These are phyloP conservation scores for Eupleurogrammus muticus DNA, from an alignment of 2,797 vertebrate genomes.

Conservation along the genomic window DNA sequence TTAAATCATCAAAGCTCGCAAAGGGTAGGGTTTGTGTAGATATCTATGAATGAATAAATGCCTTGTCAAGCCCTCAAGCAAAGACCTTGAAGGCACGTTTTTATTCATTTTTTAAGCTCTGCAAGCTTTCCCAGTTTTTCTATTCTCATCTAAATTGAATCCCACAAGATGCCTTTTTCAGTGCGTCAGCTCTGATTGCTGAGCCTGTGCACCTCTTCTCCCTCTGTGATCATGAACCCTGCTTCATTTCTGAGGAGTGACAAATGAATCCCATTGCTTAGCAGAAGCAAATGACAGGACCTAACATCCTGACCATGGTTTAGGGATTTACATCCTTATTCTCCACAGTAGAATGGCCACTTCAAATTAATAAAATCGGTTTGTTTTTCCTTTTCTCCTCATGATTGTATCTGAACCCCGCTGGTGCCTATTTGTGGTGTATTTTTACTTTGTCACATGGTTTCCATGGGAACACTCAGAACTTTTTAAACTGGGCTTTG, in stretches of 20 bases:
- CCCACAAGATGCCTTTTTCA: constrained; percentile 7
- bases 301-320: constrained; percentile 15
- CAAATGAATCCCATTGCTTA: constrained; percentile 4
- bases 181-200: constrained; percentile 12
- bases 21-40: too few relatives aligned
- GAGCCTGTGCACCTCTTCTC: not conserved
- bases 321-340: not conserved
- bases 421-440: not conserved
- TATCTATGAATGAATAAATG: too few relatives aligned
- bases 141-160: constrained; percentile 13
- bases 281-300: not conserved
- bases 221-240: constrained; percentile 3
- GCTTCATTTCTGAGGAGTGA: constrained; percentile 14
- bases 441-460: constrained; percentile 10
- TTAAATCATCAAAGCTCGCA: too few relatives aligned
- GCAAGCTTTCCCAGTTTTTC: not conserved
- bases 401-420: not conserved
- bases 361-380: constrained; percentile 1
- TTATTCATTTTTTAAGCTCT: too few relatives aligned
- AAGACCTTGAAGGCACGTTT: too few relatives aligned
- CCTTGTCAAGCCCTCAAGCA: too few relatives aligned
- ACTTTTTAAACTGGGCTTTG: constrained; percentile 38
- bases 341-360: not conserved
- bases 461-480: constrained; percentile 67
- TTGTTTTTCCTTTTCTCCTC: not conserved